Evolutionary conservation across 2,888 invertebrate species (phyloP).

Genomic region (Apotomis betuletana): DNA sequence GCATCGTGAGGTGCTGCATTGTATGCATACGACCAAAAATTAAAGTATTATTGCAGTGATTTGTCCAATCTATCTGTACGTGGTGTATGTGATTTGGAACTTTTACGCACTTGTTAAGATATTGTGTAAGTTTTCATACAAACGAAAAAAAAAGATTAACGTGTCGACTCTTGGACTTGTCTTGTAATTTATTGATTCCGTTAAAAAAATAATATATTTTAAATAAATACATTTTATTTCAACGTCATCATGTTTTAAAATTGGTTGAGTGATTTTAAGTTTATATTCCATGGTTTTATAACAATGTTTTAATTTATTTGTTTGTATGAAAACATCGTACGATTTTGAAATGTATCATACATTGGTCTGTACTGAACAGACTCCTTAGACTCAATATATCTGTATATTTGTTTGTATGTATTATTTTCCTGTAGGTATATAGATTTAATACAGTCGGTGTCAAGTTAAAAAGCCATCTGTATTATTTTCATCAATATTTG

Average conservation of each 20-base stretch:
- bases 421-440: conserved; percentile 8
- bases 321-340: conserved; percentile 1
- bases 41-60: conserved; percentile 33
- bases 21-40: conserved; percentile 32
- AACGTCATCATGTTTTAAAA: too few relatives aligned
- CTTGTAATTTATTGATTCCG: background rate
- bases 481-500: background rate
- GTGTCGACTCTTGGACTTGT: too few relatives aligned
- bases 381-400: conserved; percentile 10
- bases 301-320: background rate
- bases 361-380: background rate
- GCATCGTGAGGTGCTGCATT: conserved; percentile 29
- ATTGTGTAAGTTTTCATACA: conserved; percentile 9
- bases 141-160: background rate
- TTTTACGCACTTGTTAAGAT: background rate
- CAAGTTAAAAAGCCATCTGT: background rate
- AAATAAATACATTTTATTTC: too few relatives aligned
- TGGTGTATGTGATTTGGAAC: background rate
- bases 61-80: background rate
- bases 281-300: background rate
- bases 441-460: conserved; percentile 10
- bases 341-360: background rate
- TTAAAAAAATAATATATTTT: too few relatives aligned
- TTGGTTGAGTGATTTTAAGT: background rate
- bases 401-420: conserved; percentile 15